These are phyloP conservation scores for Calephelis nemesis DNA, from an alignment of 1,140 invertebrate species.

Conservation along the genomic window DNA sequence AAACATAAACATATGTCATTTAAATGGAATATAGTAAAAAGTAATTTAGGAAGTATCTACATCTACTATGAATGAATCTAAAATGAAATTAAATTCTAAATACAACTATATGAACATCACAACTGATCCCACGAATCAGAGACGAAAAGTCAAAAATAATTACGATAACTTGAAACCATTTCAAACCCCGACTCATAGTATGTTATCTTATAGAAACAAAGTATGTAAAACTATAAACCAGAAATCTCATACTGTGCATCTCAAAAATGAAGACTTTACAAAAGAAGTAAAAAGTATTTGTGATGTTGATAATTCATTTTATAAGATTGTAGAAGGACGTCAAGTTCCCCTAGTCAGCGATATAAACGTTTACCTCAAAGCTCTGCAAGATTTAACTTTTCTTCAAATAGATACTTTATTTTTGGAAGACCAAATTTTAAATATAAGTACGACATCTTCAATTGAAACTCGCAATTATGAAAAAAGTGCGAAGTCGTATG, in stretches of 20 bases:
- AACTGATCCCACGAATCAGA: neutral
- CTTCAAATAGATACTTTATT: slow-evolving; percentile 35
- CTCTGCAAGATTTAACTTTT: slow-evolving; percentile 36
- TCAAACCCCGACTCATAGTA: neutral
- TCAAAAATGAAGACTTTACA: neutral
- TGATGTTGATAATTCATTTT: slow-evolving; percentile 38
- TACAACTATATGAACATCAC: neutral
- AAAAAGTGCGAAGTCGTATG: slow-evolving; percentile 20
- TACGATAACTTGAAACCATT: neutral
- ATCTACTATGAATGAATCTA: neutral
- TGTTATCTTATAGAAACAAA: neutral
- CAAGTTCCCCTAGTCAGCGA: slow-evolving; percentile 33
- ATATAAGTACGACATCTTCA: slow-evolving; percentile 24
- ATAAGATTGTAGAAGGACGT: slow-evolving; percentile 39
- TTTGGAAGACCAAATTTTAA: slow-evolving; percentile 38
- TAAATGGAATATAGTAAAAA: neutral
- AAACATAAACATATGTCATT: neutral
- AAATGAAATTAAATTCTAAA: neutral
- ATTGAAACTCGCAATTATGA: slow-evolving; percentile 31
- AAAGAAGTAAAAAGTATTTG: slow-evolving; percentile 34
- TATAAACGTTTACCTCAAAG: slow-evolving; percentile 37
- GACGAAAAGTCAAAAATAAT: neutral
- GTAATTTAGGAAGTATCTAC: neutral
- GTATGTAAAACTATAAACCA: neutral
- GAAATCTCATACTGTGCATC: too few relatives aligned